A percentile compares a stretch with the other conserved stretches of the same genome.
Evolutionary conservation across 2,888 invertebrate genomes (phyloP).

Genomic region (Dolichomitus sp.): DNA sequence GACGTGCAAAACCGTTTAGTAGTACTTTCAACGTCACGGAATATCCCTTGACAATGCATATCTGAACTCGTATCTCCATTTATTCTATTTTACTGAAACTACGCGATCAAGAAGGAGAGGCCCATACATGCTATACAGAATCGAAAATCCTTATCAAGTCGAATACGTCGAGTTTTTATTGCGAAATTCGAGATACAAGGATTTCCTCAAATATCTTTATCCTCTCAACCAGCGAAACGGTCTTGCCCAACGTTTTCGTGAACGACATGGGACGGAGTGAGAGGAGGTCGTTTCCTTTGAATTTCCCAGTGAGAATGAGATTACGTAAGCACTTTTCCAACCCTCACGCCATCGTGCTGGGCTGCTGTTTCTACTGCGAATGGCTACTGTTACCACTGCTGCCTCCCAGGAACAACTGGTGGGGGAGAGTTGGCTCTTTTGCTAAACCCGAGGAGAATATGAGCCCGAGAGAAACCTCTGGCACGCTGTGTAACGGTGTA

Average conservation of each 20-base stretch:
- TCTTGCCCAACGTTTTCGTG: constrained; percentile 35
- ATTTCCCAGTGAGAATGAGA: constrained; percentile 54
- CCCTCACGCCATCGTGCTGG: constrained; percentile 28
- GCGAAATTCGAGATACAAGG: constrained; percentile 45
- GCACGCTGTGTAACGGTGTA: constrained; percentile 38
- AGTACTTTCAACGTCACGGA: not conserved
- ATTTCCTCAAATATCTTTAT: constrained; percentile 43
- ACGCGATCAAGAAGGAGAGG: not conserved
- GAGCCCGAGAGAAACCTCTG: constrained; percentile 29
- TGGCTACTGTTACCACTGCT: constrained; percentile 32
- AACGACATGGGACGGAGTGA: constrained; percentile 25
- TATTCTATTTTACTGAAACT: not conserved
- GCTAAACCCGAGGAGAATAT: constrained; percentile 22
- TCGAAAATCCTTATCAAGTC: constrained; percentile 49
- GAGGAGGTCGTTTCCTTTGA: constrained; percentile 21
- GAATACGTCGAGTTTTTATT: constrained; percentile 44
- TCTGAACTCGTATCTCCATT: not conserved
- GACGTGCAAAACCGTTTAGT: not conserved
- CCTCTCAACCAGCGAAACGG: not conserved
- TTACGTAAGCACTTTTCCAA: constrained; percentile 65
- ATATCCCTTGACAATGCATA: not conserved
- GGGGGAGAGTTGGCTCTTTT: constrained; percentile 10
- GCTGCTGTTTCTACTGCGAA: constrained; percentile 54
- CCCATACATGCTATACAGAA: not conserved
- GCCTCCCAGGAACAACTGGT: constrained; percentile 8